A percentile compares a stretch with the other conserved stretches of the same genome.
Conservation (phyloP, 2,888 invertebrate species). For the Drosophila diplacantha region DNA sequence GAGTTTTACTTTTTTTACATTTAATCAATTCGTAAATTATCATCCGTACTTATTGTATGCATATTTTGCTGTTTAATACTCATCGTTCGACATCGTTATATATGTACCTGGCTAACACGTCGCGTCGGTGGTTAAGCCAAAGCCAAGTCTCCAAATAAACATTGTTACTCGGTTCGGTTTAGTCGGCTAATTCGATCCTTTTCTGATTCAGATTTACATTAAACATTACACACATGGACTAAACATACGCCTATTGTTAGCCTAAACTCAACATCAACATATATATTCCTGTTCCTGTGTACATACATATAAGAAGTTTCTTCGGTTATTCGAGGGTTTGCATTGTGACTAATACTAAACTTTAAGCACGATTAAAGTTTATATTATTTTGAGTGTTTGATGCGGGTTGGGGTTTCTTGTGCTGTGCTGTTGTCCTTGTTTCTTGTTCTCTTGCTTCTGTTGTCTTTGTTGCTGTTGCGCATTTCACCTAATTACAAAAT, state of each 20-base stretch:
- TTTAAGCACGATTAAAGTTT: slow-evolving; percentile 59
- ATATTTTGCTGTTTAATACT: slow-evolving; percentile 59
- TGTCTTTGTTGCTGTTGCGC: slow-evolving; percentile 35
- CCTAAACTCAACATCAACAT: slow-evolving; percentile 65
- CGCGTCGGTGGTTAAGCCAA: slow-evolving; percentile 45
- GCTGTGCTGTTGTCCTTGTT: slow-evolving; percentile 24
- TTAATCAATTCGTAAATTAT: slow-evolving; percentile 42
- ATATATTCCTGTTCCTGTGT: slow-evolving; percentile 41
- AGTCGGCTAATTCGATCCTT: slow-evolving; percentile 13
- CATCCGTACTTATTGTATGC: slow-evolving; percentile 38
- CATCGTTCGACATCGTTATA: slow-evolving; percentile 58
- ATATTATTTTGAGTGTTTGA: slow-evolving; percentile 49
- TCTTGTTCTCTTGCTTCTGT: slow-evolving; percentile 20
- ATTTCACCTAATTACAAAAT: slow-evolving; percentile 70
- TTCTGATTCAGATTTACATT: slow-evolving; percentile 41
- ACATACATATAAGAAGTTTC: slow-evolving; percentile 35
- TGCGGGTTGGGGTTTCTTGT: slow-evolving; percentile 23
- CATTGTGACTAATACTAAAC: slow-evolving; percentile 60
- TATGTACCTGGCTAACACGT: slow-evolving; percentile 55
- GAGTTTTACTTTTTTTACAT: slow-evolving; percentile 58
- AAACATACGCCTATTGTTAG: slow-evolving; percentile 60
- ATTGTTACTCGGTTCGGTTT: slow-evolving; percentile 15
- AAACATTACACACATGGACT: slow-evolving; percentile 61
- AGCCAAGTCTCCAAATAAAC: slow-evolving; percentile 23
- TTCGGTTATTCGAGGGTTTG: slow-evolving; percentile 26